A percentile compares a stretch with the other conserved stretches of the same genome.
Conservation (phyloP, 2,113 vertebrate genomes). For the Eretmochelys imbricata region DNA sequence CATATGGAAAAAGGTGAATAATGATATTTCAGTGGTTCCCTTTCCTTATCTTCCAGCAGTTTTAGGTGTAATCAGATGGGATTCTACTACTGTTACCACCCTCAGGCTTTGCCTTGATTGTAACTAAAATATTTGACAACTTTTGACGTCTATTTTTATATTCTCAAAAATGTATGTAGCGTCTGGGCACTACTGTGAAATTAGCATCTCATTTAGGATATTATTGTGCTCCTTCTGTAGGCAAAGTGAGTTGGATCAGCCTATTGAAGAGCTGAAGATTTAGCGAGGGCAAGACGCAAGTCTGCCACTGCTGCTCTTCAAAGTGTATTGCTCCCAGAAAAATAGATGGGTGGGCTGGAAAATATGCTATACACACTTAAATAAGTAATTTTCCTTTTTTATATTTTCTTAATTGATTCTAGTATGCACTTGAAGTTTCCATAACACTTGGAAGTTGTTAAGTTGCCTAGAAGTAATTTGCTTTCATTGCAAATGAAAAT, state of each 20-base stretch:
- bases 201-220: neutral
- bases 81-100: neutral
- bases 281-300: neutral
- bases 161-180: conserved; percentile 35
- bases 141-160: neutral
- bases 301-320: neutral
- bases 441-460: neutral
- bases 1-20: neutral
- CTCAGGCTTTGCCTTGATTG: neutral
- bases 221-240: neutral
- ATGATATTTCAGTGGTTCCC: neutral
- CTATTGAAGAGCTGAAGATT: neutral
- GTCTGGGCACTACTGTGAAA: conserved; percentile 24
- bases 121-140: neutral
- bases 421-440: neutral
- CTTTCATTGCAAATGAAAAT: conserved; percentile 2
- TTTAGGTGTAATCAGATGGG: neutral
- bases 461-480: neutral
- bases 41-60: neutral
- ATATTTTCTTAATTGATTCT: neutral
- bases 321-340: neutral
- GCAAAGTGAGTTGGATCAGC: neutral
- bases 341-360: neutral
- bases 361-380: neutral
- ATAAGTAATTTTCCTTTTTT: too few relatives aligned